Conservation (phyloP, 2,113 vertebrate genomes). For the Pedetes capensis region DNA sequence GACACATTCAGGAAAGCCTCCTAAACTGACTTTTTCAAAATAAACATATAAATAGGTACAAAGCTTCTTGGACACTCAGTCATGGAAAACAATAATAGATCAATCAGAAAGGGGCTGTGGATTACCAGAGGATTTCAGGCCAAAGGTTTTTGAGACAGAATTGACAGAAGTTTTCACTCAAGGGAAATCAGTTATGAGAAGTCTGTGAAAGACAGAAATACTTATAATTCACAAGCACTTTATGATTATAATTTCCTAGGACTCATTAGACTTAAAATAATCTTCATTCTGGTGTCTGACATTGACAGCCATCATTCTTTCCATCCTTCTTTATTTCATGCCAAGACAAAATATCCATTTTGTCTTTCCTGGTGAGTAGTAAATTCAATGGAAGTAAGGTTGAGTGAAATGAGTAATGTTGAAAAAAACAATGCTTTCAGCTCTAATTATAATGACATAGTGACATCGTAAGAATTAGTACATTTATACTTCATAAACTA, state of each 20-base stretch:
- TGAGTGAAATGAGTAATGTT: slow-evolving; percentile 28
- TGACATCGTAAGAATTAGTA: background rate
- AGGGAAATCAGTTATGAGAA: background rate
- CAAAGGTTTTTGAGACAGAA: background rate
- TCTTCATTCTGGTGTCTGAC: background rate
- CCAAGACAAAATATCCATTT: slow-evolving; percentile 29
- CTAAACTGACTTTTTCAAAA: background rate
- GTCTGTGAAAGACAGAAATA: background rate
- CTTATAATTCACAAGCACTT: background rate
- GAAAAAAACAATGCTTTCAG: slow-evolving; percentile 6
- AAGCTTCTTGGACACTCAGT: background rate
- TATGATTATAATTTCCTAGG: slow-evolving; percentile 27
- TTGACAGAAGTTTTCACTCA: background rate
- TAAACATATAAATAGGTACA: background rate
- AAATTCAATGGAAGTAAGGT: background rate
- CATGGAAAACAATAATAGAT: background rate
- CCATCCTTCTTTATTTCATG: background rate
- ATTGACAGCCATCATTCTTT: background rate
- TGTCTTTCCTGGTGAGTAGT: slow-evolving; percentile 40
- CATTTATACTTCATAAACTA: slow-evolving; percentile 13
- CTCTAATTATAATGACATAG: background rate
- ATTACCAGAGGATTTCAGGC: background rate
- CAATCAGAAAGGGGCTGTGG: background rate
- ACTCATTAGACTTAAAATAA: slow-evolving; percentile 30
- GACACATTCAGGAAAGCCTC: background rate